Percentiles rank a stretch among this genome's conserved stretches.
These are phyloP conservation scores for Cyclophora punctaria DNA, from an alignment of 2,888 invertebrate species.

Conservation along the genomic window DNA sequence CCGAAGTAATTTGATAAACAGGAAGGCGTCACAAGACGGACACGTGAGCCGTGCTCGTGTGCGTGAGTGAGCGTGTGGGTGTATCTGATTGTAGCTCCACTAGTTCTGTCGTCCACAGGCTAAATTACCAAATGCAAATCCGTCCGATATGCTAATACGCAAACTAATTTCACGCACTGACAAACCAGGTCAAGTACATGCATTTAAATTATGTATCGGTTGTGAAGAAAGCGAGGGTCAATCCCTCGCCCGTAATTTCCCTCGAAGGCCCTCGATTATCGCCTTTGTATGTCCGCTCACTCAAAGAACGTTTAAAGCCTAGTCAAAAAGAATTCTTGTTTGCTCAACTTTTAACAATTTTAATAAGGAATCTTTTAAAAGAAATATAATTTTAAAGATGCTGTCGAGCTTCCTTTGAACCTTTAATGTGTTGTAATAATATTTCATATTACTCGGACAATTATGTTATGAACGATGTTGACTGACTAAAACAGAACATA, in stretches of 20 bases:
- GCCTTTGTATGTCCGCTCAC: slow-evolving; percentile 28
- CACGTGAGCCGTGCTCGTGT: no score
- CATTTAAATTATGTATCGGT: slow-evolving; percentile 14
- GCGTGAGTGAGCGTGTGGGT: no score
- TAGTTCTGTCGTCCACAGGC: not conserved
- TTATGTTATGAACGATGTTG: no score
- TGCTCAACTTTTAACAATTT: slow-evolving; percentile 19
- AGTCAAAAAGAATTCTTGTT: slow-evolving; percentile 31
- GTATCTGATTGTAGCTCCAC: no score
- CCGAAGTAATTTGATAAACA: no score
- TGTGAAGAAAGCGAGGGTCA: slow-evolving; percentile 16
- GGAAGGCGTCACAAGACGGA: no score
- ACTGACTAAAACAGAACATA: no score
- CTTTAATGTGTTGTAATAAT: not conserved
- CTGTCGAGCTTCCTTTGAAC: not conserved
- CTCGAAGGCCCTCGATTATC: slow-evolving; percentile 29
- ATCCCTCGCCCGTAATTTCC: slow-evolving; percentile 24
- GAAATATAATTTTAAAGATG: slow-evolving; percentile 11
- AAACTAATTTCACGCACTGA: slow-evolving; percentile 13
- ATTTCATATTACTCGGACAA: no score
- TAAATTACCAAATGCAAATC: slow-evolving; percentile 12
- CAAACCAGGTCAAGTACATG: slow-evolving; percentile 14
- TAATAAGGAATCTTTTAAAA: slow-evolving; percentile 11
- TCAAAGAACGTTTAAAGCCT: slow-evolving; percentile 32
- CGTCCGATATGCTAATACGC: slow-evolving; percentile 13